These are phyloP conservation scores for Drosophila pruinosa DNA, from an alignment of 1,140 invertebrate species.

Conservation along the genomic window DNA sequence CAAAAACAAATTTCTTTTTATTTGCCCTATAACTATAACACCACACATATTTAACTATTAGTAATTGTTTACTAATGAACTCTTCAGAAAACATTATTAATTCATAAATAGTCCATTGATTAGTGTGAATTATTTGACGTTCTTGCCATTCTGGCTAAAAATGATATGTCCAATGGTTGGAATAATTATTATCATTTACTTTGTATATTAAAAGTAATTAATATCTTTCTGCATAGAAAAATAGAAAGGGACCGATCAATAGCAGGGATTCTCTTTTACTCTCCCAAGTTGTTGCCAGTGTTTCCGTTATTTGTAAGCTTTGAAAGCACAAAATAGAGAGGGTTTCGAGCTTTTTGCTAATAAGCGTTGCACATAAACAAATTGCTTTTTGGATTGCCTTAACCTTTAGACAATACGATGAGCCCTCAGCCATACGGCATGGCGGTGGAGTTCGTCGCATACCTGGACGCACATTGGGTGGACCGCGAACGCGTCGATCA, in stretches of 20 bases:
- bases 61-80: too few species aligned
- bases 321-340: neutral
- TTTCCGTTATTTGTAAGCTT: neutral
- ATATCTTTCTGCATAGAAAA: too few species aligned
- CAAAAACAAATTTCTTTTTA: too few species aligned
- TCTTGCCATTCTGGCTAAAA: too few species aligned
- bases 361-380: neutral
- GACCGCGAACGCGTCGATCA: constrained; percentile 89
- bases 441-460: constrained; percentile 92
- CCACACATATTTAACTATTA: too few species aligned
- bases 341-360: neutral
- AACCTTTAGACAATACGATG: constrained; percentile 88
- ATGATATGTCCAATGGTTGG: too few species aligned
- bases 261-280: neutral
- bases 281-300: neutral
- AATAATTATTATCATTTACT: neutral
- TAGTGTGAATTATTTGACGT: too few species aligned
- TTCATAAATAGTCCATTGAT: too few species aligned
- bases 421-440: constrained; percentile 91
- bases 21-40: too few species aligned
- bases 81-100: too few species aligned
- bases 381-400: constrained; percentile 83
- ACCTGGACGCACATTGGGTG: constrained; percentile 90
- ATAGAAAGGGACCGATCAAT: too few species aligned
- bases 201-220: too few species aligned